Base-by-base conservation (phyloP, 2,888 invertebrate genomes). In the Heliconius aoede region DNA sequence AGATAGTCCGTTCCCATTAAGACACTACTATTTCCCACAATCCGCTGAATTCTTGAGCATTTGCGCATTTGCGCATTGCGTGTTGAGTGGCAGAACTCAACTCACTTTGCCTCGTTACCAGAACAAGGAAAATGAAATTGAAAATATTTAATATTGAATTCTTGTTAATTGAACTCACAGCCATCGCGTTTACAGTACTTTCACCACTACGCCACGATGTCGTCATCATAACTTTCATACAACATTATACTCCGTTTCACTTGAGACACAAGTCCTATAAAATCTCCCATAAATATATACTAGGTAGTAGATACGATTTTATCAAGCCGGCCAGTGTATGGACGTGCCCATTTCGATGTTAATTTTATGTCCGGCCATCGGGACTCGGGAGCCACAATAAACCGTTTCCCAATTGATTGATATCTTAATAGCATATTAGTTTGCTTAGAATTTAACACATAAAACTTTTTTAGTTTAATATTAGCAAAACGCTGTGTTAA, bases 391-490 rank as follows among this genome's bases (percentile, higher is more conserved):
- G 83, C 81, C 82, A 84, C 85, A 86, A 83, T 81, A 85, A 86
- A 84, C 84, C 84, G 83, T 81, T 76, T 81, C 76, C 74, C 80
- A 86, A 85, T 84, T 92, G 91, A 92, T 92, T 90, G 90, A 92
- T 92, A 92, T 93, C 92, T 93, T 90, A 90, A 92, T 90, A 87
- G 89, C 83, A 75, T 81, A 85, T 84, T 84, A 84, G 79, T 78
- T 78, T 72, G 64, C 72, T 72, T 32, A 24, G 5, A 24, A 32
- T 15, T 72, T 36, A 1, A 58, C 32, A 58, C n/a, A 28, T 71
- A 32, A 51, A 28, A n/a, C 21, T n/a, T n/a, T 9, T 32, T 32
- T 32, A 32, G 18, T 40, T 40, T 40, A 40, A 40, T 40, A 18
- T 15, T 15, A 7, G 46, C 21, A 46, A 46, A 3, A 8, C 46